A percentile compares a stretch with the other conserved stretches of the same genome.
phyloP scores from a whole-genome alignment of 1,140 invertebrate genomes.

The Marisa cornuarietis region DNA sequence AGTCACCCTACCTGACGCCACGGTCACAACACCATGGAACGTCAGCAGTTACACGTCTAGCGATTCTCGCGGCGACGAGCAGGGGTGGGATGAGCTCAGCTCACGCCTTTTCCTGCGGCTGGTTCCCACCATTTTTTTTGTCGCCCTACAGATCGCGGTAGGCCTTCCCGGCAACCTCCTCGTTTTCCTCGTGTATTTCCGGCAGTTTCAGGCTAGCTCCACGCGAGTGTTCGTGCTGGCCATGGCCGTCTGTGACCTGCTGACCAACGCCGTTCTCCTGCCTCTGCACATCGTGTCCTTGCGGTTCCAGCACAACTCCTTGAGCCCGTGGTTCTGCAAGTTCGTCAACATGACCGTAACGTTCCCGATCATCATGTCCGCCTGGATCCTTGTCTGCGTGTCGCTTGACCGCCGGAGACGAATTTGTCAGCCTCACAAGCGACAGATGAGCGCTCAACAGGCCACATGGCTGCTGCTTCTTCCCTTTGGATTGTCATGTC shows the following conservation, averaged over 20 bases:
- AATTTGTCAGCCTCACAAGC: too few relatives aligned
- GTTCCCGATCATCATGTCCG: too few relatives aligned
- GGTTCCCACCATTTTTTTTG: constrained; percentile 20
- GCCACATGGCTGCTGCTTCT: too few relatives aligned
- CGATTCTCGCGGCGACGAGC: too few relatives aligned
- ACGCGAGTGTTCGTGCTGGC: constrained; percentile 8
- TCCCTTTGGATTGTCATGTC: too few relatives aligned
- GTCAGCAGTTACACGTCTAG: neutral
- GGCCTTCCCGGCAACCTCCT: constrained; percentile 13
- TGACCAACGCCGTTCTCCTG: neutral
- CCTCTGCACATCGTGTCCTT: constrained; percentile 26
- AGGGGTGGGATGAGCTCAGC: too few relatives aligned
- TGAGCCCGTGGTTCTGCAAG: too few relatives aligned
- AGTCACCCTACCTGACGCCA: neutral
- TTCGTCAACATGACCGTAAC: too few relatives aligned
- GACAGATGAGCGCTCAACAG: too few relatives aligned
- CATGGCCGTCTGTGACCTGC: constrained; percentile 9
- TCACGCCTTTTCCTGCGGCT: too few relatives aligned
- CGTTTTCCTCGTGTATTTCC: constrained; percentile 6
- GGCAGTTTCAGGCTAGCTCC: constrained; percentile 5
- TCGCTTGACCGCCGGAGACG: too few relatives aligned
- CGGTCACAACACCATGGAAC: neutral
- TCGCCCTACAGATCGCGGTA: constrained; percentile 6
- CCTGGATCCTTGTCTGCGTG: too few relatives aligned
- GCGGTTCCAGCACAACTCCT: neutral